Evolutionary conservation across 2,888 invertebrate species (phyloP).

Genomic region (Polymixis flavicincta): DNA sequence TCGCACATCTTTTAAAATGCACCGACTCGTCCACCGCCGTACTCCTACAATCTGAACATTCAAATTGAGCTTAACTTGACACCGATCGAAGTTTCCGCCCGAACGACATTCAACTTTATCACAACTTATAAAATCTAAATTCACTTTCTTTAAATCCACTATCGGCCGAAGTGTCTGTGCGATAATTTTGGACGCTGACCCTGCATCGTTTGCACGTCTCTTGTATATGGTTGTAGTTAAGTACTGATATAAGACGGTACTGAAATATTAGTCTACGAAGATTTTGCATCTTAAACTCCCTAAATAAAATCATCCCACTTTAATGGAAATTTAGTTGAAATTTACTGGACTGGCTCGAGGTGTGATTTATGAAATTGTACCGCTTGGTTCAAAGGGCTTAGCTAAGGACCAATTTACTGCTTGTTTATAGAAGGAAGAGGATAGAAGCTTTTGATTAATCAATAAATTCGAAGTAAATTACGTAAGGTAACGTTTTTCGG

Average conservation of each 20-base stretch:
- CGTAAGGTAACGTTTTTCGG: conserved; percentile 23
- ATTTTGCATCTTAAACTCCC: conserved; percentile 46
- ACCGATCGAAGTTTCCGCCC: conserved; percentile 43
- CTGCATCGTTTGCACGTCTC: conserved; percentile 53
- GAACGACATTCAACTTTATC: conserved; percentile 43
- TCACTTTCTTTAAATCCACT: conserved; percentile 20
- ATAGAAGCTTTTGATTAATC: conserved; percentile 41
- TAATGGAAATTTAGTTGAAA: conserved; percentile 56
- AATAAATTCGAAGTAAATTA: conserved; percentile 41
- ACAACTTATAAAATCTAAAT: conserved; percentile 39
- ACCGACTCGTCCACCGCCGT: conserved; percentile 53
- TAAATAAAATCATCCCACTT: conserved; percentile 49
- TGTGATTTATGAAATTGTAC: conserved; percentile 49
- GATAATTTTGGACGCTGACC: conserved; percentile 61
- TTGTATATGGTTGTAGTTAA: conserved; percentile 40
- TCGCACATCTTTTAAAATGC: conserved; percentile 70
- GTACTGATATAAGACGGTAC: conserved; percentile 11
- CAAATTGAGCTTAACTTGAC: conserved; percentile 64
- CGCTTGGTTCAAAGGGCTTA: conserved; percentile 37
- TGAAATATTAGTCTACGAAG: conserved; percentile 40
- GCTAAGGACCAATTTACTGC: conserved; percentile 37
- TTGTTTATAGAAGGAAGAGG: conserved; percentile 28
- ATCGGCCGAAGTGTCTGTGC: conserved; percentile 30
- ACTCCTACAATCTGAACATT: conserved; percentile 68
- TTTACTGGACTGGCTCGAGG: conserved; percentile 50